phyloP scores from a whole-genome alignment of 2,888 invertebrate species.

The Drosophila subsilvestris region DNA sequence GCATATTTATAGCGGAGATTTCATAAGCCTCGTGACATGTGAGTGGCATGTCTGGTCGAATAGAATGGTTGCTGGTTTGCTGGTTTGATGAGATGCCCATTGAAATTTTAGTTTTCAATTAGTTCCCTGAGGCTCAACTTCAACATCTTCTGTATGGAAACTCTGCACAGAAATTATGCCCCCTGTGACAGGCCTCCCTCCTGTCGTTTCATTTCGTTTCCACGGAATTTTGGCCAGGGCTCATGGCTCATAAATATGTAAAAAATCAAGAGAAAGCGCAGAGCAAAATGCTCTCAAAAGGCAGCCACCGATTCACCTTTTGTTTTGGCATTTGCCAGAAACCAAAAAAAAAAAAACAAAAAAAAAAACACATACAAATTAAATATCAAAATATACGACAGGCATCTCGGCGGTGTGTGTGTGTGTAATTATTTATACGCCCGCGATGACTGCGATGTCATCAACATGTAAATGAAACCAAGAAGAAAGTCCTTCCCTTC shows the following conservation, averaged over 20 bases:
- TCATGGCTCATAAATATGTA: conserved; percentile 65
- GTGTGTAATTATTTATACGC: conserved; percentile 71
- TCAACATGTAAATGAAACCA: conserved; percentile 72
- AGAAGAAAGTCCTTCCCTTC: conserved; percentile 33
- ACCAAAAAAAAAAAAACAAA: conserved; percentile 7
- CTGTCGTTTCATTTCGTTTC: conserved; percentile 13
- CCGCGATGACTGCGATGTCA: conserved; percentile 40
- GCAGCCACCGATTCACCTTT: conserved; percentile 41
- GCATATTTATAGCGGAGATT: conserved; percentile 37
- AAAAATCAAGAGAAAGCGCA: conserved; percentile 46
- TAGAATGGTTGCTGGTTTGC: conserved; percentile 16
- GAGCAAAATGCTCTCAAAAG: conserved; percentile 35
- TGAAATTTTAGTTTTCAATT: conserved; percentile 76
- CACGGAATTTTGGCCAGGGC: not conserved
- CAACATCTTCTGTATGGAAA: not conserved
- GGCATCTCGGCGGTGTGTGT: conserved; percentile 40
- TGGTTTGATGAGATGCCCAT: conserved; percentile 62
- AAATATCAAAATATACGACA: conserved; percentile 65
- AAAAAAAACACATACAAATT: conserved; percentile 61
- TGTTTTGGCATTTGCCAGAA: conserved; percentile 24
- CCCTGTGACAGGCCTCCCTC: conserved; percentile 9
- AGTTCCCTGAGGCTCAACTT: conserved; percentile 26
- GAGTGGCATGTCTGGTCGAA: conserved; percentile 49
- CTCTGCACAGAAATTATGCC: not conserved
- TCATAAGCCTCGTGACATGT: conserved; percentile 42